Conservation (phyloP, 2,888 invertebrate genomes). For the Hirtodrosophila cameraria region DNA sequence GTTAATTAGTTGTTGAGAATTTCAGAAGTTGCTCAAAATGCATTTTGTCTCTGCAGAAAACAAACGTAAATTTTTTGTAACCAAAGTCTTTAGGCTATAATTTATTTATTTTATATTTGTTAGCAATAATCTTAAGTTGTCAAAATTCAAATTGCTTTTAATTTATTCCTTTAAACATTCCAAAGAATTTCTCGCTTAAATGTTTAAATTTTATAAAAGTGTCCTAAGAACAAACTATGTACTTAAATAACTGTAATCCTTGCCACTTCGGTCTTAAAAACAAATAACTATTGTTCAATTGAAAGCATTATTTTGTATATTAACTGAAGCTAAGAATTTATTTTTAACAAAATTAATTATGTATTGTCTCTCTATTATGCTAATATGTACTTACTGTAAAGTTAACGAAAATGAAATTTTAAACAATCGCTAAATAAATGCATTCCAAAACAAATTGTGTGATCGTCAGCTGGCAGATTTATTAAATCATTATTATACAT, state of each 20-base stretch:
- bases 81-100: slow-evolving; percentile 38
- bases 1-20: slow-evolving; percentile 11
- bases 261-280: slow-evolving; percentile 31
- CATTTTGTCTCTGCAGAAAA: slow-evolving; percentile 1
- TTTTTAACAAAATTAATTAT: slow-evolving; percentile 13
- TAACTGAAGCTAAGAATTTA: slow-evolving; percentile 3
- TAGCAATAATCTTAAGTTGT: slow-evolving; percentile 13
- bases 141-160: slow-evolving; percentile 18
- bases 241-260: slow-evolving; percentile 33
- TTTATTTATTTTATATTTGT: slow-evolving; percentile 18
- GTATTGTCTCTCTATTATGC: slow-evolving; percentile 11
- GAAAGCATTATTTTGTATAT: slow-evolving; percentile 18
- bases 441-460: slow-evolving; percentile 34
- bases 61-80: too few relatives aligned
- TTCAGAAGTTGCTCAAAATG: slow-evolving; percentile 18
- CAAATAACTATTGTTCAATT: slow-evolving; percentile 14
- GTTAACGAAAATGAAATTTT: slow-evolving; percentile 21
- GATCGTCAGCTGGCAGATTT: not conserved
- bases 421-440: slow-evolving; percentile 44
- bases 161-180: slow-evolving; percentile 14
- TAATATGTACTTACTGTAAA: slow-evolving; percentile 20
- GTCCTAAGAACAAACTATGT: slow-evolving; percentile 14
- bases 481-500: slow-evolving; percentile 13
- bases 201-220: slow-evolving; percentile 7
- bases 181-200: slow-evolving; percentile 20